Base-by-base conservation (phyloP, 2,888 invertebrate genomes). In the Pseudococcus jackbeardsleyi region DNA sequence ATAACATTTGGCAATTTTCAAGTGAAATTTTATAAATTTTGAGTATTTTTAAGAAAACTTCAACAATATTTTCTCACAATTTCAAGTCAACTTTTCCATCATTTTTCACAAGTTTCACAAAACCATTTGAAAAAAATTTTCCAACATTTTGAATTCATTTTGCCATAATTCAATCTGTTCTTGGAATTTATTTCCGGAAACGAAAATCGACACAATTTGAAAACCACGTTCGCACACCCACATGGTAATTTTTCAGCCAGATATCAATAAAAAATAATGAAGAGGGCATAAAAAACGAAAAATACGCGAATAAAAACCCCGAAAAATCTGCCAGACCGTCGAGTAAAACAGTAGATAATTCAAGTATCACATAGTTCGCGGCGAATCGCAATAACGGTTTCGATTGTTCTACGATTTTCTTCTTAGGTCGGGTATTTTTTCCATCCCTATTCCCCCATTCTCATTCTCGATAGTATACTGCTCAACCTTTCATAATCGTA, bases 341-440 rank as follows among this genome's bases (percentile, higher is more conserved):
- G 54, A 54, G 54, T 54, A 68, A 68, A 68, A 22, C 26, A 68
- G 26, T 26, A 22, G 68, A 68, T 68, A 68, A 68, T 68, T 68
- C 19, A 68, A 68, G 26, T 12, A 26, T 26, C 68, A 68, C 68
- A 68, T 68, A 26, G 68, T 68, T 68, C 68, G 68, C 68, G 68
- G 68, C 68, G 68, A 68, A 68, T 68, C 68, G 68, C 26, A 26
- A 26, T 68, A 26, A 68, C 22, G 26, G 26, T 68, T 68, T 68
- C 68, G 68, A 68, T 68, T 68, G 68, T 68, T 68, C 68, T 68
- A 68, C 68, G 68, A 68, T 68, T 68, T 68, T 68, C 9, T 68
- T 26, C 26, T 54, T n/a, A 8, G 54, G 54, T n/a, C 17, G 54
- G n/a, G n/a, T 68, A 19, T 68, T 26, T 68, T 26, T 68, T 12